phyloP scores from a whole-genome alignment of 2,888 invertebrate genomes.

The Aporophyla nigra region DNA sequence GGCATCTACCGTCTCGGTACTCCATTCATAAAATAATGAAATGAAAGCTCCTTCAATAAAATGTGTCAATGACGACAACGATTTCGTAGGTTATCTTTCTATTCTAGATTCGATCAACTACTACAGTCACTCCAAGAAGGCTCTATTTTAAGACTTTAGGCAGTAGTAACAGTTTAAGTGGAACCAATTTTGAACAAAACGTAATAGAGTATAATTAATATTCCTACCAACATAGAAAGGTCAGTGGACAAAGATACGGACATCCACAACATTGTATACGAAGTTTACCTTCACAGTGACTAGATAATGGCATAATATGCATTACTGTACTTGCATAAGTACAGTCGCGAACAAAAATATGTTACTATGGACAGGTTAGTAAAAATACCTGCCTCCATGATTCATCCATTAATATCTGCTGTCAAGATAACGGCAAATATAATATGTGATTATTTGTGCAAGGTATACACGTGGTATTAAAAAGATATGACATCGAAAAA shows the following conservation, averaged over 20 bases:
- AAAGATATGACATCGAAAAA: neutral
- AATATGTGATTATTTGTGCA: too few relatives aligned
- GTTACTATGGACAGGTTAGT: neutral
- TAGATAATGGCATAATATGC: slow-evolving; percentile 33
- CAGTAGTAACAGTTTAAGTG: neutral
- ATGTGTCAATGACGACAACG: neutral
- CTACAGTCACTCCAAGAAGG: neutral
- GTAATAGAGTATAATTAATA: neutral
- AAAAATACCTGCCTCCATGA: neutral
- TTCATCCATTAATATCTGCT: neutral
- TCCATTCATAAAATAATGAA: neutral
- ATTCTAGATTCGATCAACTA: slow-evolving; percentile 8
- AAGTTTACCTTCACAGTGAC: slow-evolving; percentile 37
- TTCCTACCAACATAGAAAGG: slow-evolving; percentile 22
- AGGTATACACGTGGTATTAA: too few relatives aligned
- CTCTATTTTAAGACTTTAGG: neutral
- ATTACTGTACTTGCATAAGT: neutral
- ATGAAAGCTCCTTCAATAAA: slow-evolving; percentile 6
- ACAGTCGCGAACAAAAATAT: neutral
- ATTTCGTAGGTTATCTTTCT: neutral
- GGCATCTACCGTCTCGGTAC: neutral
- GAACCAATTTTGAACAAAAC: neutral
- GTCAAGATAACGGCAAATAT: too few relatives aligned
- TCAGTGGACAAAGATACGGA: slow-evolving; percentile 7
- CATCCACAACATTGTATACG: slow-evolving; percentile 9